Conservation (phyloP, 2,797 vertebrate genomes). For the Gadopsis marmoratus region DNA sequence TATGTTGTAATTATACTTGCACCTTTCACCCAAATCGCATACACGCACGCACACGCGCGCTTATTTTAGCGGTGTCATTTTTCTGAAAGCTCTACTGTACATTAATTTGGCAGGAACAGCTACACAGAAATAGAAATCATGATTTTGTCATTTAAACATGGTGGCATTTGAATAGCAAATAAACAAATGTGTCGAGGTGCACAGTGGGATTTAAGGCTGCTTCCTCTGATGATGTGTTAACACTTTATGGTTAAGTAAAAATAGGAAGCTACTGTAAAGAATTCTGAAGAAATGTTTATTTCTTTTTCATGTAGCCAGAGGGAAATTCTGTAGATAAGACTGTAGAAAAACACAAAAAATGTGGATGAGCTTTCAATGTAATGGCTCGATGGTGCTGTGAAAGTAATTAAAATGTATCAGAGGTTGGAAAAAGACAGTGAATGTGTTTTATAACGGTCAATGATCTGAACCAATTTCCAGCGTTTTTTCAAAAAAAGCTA, state of each 20-base stretch:
- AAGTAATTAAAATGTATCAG: slow-evolving; percentile 33
- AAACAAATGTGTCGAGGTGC: slow-evolving; percentile 35
- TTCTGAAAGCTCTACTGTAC: slow-evolving; percentile 46
- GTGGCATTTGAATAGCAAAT: slow-evolving; percentile 45
- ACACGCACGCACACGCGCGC: slow-evolving; percentile 5
- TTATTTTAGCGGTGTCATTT: slow-evolving; percentile 45
- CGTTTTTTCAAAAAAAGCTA: neutral
- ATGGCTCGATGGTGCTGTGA: slow-evolving; percentile 37
- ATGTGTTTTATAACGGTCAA: slow-evolving; percentile 11
- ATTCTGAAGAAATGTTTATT: slow-evolving; percentile 58
- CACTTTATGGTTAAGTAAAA: slow-evolving; percentile 49
- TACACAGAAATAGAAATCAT: slow-evolving; percentile 50
- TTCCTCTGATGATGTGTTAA: slow-evolving; percentile 41
- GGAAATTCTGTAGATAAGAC: slow-evolving; percentile 49
- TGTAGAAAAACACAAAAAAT: slow-evolving; percentile 38
- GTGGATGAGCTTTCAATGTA: slow-evolving; percentile 50
- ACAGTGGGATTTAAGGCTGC: slow-evolving; percentile 29
- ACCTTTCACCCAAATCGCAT: slow-evolving; percentile 30
- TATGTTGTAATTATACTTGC: slow-evolving; percentile 55
- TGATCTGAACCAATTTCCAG: slow-evolving; percentile 5
- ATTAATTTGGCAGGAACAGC: slow-evolving; percentile 46
- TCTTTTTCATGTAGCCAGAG: slow-evolving; percentile 48
- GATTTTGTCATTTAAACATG: slow-evolving; percentile 32
- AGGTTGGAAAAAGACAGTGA: slow-evolving; percentile 10
- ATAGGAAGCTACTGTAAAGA: slow-evolving; percentile 50